Evolutionary conservation across 2,113 vertebrate genomes (phyloP), one percentile per base, ranked within the genome.

Genomic region (Vimba vimba): DNA sequence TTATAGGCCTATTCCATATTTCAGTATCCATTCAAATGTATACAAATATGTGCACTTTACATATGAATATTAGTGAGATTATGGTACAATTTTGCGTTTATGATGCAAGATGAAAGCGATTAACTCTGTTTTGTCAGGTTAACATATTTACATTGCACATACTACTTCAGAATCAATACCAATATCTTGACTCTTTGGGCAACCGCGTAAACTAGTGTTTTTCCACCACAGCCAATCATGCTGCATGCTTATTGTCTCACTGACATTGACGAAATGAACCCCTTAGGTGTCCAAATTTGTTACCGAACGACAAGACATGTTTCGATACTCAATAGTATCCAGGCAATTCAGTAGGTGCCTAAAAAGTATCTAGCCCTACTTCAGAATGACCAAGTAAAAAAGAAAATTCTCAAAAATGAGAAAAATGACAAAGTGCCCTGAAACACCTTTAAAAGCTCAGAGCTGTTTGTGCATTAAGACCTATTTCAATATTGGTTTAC

Each of bases 401-500:
- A 60, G 23, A 85, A 86, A 75, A 80, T 87, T 52, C 59, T 71
- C 30, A 33, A 45, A n/a, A 78, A 76, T 55, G 36, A 52, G 68
- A 90, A 84, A 87, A 78, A 76, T 55, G 36, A 52, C 74, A 88
- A 84, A 87, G 57, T 45, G 76, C 50, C 43, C 33, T 12, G 64
- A 47, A 89, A 68, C 36, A 77, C 36, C 68, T 85, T 73, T 78
- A 82, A 66, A 79, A 82, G 43, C 59, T 84, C 59, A 71, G 60
- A 79, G 71, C 21, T 86, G 71, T 45, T 64, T 76, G 27, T 82
- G 78, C 86, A 89, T 87, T 69, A 88, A 59, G n/a, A 59, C 78
- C 66, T 85, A 88, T 88, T 87, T 90, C 74, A 89, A 79, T 88
- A 89, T 88, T 89, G 89, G 83, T 90, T 89, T 86, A 80, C 86